Conservation (phyloP, 35 echinoderm and acorn worm genomes). For the Lytechinus pictus region DNA sequence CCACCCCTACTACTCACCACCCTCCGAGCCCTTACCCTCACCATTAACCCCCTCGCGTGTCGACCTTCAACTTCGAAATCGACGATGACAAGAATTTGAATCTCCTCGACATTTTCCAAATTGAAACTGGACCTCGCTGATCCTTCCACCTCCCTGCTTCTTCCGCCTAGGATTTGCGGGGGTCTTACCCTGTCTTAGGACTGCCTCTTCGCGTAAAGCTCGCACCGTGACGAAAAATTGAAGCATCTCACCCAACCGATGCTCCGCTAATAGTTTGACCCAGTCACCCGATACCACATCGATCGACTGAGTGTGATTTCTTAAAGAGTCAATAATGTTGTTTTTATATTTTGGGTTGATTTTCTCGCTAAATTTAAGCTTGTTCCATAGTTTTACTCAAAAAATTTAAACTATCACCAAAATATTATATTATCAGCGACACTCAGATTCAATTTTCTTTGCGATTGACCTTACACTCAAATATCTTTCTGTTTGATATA, state of each 20-base stretch:
- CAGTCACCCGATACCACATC: neutral
- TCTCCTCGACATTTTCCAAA: conserved; percentile 34
- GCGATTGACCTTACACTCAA: too few relatives aligned
- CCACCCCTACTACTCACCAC: neutral
- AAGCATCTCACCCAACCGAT: neutral
- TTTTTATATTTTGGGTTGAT: too few relatives aligned
- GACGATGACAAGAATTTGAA: neutral
- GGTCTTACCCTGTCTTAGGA: neutral
- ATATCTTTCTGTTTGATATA: too few relatives aligned
- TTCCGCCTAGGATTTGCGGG: conserved; percentile 20
- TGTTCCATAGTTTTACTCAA: too few relatives aligned
- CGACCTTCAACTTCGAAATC: conserved; percentile 17
- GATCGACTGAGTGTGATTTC: neutral
- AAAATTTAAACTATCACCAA: too few relatives aligned
- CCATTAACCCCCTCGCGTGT: neutral
- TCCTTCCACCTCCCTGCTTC: conserved; percentile 33
- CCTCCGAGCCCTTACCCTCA: neutral
- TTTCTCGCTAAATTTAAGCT: too few relatives aligned
- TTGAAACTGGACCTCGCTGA: neutral
- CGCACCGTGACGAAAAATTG: conserved; percentile 36
- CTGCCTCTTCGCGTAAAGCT: conserved; percentile 2
- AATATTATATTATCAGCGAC: too few relatives aligned
- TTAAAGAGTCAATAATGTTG: neutral
- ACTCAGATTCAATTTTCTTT: too few relatives aligned
- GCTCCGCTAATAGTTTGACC: neutral